Conservation (phyloP, 1,140 invertebrate genomes). For the Drosophila cardini region DNA sequence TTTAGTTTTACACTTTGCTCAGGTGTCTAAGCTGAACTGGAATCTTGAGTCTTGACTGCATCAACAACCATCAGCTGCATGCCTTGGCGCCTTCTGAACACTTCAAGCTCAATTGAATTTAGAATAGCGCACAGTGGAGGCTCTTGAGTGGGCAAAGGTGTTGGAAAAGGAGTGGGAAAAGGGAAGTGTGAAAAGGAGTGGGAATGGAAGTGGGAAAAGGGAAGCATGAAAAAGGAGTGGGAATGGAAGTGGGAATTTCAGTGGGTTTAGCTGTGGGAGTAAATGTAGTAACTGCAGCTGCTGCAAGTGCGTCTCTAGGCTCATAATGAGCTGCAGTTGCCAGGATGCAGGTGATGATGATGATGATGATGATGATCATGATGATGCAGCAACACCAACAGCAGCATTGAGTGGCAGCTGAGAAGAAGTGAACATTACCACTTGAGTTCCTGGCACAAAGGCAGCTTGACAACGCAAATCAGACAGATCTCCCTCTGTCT, state of each 20-base stretch:
- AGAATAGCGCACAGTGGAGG: slow-evolving; percentile 68
- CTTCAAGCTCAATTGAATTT: slow-evolving; percentile 80
- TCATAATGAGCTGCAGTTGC: slow-evolving; percentile 70
- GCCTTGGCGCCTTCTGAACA: slow-evolving; percentile 69
- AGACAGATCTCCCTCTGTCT: background rate
- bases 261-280: too few relatives aligned
- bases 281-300: slow-evolving; percentile 27
- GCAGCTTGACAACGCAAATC: slow-evolving; percentile 26
- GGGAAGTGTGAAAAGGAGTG: too few relatives aligned
- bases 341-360: slow-evolving; percentile 47
- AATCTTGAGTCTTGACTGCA: slow-evolving; percentile 21
- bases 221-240: too few relatives aligned
- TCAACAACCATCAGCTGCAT: slow-evolving; percentile 29
- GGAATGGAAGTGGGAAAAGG: too few relatives aligned
- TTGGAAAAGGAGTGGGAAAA: background rate
- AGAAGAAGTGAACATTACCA: slow-evolving; percentile 26
- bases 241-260: too few relatives aligned
- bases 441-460: slow-evolving; percentile 14
- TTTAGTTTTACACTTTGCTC: slow-evolving; percentile 8
- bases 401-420: slow-evolving; percentile 20
- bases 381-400: background rate
- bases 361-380: slow-evolving; percentile 3
- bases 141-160: slow-evolving; percentile 13
- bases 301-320: slow-evolving; percentile 49
- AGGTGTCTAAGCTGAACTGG: slow-evolving; percentile 16